phyloP scores from a whole-genome alignment of 2,797 vertebrate genomes.

The Propithecus perrieri region DNA sequence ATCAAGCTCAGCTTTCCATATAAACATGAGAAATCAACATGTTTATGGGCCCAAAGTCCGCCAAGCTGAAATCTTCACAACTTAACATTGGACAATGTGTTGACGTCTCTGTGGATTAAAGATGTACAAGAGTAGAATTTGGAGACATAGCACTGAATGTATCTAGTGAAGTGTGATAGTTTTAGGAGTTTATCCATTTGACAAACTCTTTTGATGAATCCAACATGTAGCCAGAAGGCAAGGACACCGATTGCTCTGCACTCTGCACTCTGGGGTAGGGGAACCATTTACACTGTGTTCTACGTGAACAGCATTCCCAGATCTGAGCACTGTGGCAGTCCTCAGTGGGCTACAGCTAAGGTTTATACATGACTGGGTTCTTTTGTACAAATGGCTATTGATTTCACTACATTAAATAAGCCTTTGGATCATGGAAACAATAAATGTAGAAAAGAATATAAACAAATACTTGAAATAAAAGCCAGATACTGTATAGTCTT shows the following conservation, averaged over 20 bases:
- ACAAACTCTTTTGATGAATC: neutral
- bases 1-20: neutral
- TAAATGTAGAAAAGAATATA: neutral
- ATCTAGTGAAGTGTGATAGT: neutral
- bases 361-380: neutral
- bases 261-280: neutral
- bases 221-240: neutral
- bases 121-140: neutral
- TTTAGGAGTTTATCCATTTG: neutral
- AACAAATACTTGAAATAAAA: neutral
- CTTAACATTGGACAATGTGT: neutral
- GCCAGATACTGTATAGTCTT: neutral
- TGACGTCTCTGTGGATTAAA: neutral
- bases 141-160: neutral
- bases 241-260: neutral
- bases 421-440: neutral
- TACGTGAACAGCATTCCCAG: too few species aligned
- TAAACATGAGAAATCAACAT: neutral
- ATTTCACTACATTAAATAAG: neutral
- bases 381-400: neutral
- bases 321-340: accelerated
- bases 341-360: neutral
- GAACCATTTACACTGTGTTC: accelerated
- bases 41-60: neutral
- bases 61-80: neutral